These are phyloP conservation scores for Vimba vimba DNA, from an alignment of 2,113 vertebrate species.

Conservation along the genomic window DNA sequence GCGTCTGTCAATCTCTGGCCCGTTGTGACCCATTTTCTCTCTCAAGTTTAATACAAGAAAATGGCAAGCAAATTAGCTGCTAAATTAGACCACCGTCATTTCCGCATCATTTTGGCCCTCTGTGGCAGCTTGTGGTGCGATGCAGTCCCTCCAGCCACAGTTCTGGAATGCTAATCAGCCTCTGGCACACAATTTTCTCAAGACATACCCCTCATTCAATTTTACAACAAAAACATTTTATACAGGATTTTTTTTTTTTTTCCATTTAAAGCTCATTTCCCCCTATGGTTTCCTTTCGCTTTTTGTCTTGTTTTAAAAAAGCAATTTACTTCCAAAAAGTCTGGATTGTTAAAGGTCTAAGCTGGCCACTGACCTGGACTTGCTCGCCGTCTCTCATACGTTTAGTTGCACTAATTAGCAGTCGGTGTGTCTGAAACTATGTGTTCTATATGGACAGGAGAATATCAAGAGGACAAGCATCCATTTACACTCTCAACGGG, in stretches of 20 bases:
- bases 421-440: background rate
- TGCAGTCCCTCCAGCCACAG: conserved; percentile 30
- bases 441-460: background rate
- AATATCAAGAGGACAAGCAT: background rate
- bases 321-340: background rate
- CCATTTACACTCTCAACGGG: conserved; percentile 55
- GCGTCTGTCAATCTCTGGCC: conserved; percentile 74
- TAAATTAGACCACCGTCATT: conserved; percentile 71
- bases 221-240: conserved; percentile 19
- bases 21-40: conserved; percentile 69
- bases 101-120: conserved; percentile 58
- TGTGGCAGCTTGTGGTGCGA: conserved; percentile 38
- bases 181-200: conserved; percentile 38
- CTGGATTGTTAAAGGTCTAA: background rate
- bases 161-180: conserved; percentile 57
- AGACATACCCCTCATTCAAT: conserved; percentile 17
- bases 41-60: conserved; percentile 75
- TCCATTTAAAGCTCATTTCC: conserved; percentile 11
- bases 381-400: background rate
- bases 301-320: conserved; percentile 1
- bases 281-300: background rate
- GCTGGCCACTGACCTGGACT: background rate
- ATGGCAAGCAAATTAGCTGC: conserved; percentile 75
- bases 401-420: conserved; percentile 9
- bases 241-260: background rate